Base-by-base conservation (phyloP, 2,113 vertebrate species). In the Corapipo altera region DNA sequence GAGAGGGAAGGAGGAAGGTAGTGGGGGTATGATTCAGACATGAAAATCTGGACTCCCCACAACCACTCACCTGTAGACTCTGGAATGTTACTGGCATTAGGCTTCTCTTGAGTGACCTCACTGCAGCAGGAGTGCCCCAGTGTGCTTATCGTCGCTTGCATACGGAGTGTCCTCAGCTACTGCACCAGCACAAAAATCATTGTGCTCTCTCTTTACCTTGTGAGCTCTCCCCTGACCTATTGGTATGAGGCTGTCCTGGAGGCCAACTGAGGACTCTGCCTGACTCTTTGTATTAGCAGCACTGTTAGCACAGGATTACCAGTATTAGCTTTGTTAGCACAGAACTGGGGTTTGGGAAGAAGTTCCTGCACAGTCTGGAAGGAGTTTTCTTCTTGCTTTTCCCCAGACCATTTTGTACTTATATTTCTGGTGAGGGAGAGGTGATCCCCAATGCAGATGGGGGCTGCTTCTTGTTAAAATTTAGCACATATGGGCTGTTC, bases 121-220 rank as follows among this genome's bases (percentile, higher is more conserved):
- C 8, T 48, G 41, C 55, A 69, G 22, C 19, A 80, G 54, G 18
- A 49, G 13, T 41, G 33, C 14, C 24, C 12, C 44, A 22, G 8
- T 6, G 9, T 14, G 23, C 7, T 48, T 62, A 26, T 24, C 15
- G 8, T 21, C 9, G 2, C 32, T 15, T 3, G 9, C 35, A 20
- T 4, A 15, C 2, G 3, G 43, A 39, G 28, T 8, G 12, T 30
- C 5, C 67, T 39, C n/a, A 48, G 26, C n/a, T 6, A 6, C 0
- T 0, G 15, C 10, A 43, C 12, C 7, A 28, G 18, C 54, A 69
- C 35, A 55, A 2, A 55, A 37, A 61, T 33, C 35, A 10, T 7
- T 49, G 32, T 44, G 20, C 13, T 55, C 3, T 15, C 8, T 39
- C 18, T 5, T 43, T 23, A 44, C 2, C 12, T 43, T 7, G 9